Evolutionary conservation across 2,888 invertebrate genomes (phyloP).

Genomic region (Onchidella celtica): DNA sequence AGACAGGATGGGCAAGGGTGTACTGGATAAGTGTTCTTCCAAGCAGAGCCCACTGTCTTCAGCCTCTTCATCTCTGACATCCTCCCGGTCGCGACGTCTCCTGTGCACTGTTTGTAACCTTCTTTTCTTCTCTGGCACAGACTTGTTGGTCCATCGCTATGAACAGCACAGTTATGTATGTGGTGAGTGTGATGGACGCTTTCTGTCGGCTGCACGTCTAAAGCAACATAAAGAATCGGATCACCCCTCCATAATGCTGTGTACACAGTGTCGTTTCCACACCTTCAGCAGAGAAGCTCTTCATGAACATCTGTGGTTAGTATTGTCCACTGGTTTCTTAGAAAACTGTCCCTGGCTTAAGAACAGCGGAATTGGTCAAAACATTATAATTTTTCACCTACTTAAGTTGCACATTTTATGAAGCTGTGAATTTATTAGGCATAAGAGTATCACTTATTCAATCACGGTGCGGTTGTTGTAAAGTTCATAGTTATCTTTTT

Average conservation of each 20-base stretch:
- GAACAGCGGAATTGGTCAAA: too few species aligned
- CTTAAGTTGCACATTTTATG: too few species aligned
- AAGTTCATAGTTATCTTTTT: too few species aligned
- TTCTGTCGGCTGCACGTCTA: conserved; percentile 24
- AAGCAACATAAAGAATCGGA: conserved; percentile 36
- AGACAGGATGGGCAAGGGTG: too few species aligned
- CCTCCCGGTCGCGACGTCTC: conserved; percentile 14
- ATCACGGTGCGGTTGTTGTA: too few species aligned
- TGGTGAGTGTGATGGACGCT: conserved; percentile 44
- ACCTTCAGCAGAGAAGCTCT: conserved; percentile 28
- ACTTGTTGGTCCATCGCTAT: conserved; percentile 38
- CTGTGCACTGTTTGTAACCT: conserved; percentile 12
- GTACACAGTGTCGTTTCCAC: conserved; percentile 32
- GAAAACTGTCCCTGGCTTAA: too few species aligned
- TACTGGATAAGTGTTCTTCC: too few species aligned
- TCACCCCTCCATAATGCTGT: conserved; percentile 24
- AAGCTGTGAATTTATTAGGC: too few species aligned
- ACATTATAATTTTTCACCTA: too few species aligned
- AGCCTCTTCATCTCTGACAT: background rate
- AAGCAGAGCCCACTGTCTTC: too few species aligned
- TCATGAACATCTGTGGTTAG: background rate
- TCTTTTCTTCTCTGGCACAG: conserved; percentile 40
- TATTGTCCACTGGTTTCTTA: background rate
- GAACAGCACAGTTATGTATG: conserved; percentile 46
- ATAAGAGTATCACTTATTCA: too few species aligned